phyloP scores from a whole-genome alignment of 2,797 vertebrate species.

The Meda fulgida region DNA sequence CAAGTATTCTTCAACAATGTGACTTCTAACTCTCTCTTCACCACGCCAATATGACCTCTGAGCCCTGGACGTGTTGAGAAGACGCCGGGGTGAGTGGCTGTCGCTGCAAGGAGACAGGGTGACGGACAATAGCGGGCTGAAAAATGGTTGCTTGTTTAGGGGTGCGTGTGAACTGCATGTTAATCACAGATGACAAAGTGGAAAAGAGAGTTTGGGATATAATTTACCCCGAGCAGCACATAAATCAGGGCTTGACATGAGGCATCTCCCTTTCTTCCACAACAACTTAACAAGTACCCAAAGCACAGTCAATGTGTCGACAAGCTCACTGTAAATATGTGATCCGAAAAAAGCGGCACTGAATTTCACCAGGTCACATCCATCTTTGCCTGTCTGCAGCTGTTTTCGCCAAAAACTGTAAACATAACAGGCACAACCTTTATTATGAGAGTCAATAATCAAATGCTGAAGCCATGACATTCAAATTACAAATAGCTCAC shows the following conservation, averaged over 20 bases:
- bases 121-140: conserved; percentile 42
- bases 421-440: conserved; percentile 11
- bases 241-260: conserved; percentile 64
- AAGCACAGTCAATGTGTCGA: neutral
- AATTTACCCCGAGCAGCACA: conserved; percentile 67
- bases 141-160: conserved; percentile 53
- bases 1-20: conserved; percentile 75
- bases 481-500: neutral
- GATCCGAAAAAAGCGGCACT: neutral
- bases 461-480: conserved; percentile 20
- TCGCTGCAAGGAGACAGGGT: conserved; percentile 65
- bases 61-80: conserved; percentile 72
- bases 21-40: conserved; percentile 69
- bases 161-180: conserved; percentile 70
- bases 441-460: conserved; percentile 30
- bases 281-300: conserved; percentile 35
- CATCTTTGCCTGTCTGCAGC: conserved; percentile 24
- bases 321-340: conserved; percentile 19
- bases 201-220: conserved; percentile 70
- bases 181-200: conserved; percentile 72
- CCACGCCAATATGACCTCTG: conserved; percentile 70
- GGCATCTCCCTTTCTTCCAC: conserved; percentile 18
- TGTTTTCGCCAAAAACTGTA: conserved; percentile 22
- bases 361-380: conserved; percentile 14
- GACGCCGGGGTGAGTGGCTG: conserved; percentile 69